A percentile compares a stretch with the other conserved stretches of the same genome.
These are phyloP conservation scores for Thaleichthys pacificus DNA, from an alignment of 2,797 vertebrate genomes.

Conservation along the genomic window DNA sequence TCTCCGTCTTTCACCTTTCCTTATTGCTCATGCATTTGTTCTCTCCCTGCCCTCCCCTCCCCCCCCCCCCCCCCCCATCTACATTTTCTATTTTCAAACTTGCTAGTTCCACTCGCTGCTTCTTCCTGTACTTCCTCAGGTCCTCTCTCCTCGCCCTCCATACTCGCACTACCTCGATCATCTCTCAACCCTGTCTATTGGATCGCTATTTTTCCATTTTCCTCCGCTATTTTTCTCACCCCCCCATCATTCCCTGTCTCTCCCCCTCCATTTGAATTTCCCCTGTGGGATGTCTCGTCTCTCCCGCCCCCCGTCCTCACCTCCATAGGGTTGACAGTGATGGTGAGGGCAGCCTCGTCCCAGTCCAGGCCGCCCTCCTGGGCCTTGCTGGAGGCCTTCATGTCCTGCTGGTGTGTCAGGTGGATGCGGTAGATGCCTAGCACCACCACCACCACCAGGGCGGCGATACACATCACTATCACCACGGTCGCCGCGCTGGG, in stretches of 20 bases:
- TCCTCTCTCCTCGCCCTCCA: not conserved
- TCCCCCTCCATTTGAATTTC: conserved; percentile 8
- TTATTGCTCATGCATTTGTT: too few species aligned
- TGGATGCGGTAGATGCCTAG: conserved; percentile 86
- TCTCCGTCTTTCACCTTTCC: too few species aligned
- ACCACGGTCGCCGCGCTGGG: conserved; percentile 84
- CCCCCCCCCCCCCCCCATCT: not conserved
- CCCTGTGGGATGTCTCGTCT: not conserved
- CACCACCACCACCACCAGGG: conserved; percentile 84
- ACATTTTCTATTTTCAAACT: not conserved
- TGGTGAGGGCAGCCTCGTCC: conserved; percentile 90
- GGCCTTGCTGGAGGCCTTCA: conserved; percentile 67
- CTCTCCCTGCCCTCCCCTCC: not conserved
- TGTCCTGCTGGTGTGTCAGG: conserved; percentile 79
- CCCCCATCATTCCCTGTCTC: not conserved
- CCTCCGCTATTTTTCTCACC: too few species aligned
- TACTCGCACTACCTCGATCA: too few species aligned
- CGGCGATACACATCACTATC: conserved; percentile 85
- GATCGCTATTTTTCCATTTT: too few species aligned
- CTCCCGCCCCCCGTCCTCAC: conserved; percentile 56
- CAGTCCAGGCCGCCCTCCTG: conserved; percentile 83
- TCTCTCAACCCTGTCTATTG: too few species aligned
- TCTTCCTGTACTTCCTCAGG: not conserved
- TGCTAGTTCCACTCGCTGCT: too few species aligned
- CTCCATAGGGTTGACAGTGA: conserved; percentile 97